Evolutionary conservation across 2,797 vertebrate genomes (phyloP).

Genomic region (Oryzias dopingdopingensis): DNA sequence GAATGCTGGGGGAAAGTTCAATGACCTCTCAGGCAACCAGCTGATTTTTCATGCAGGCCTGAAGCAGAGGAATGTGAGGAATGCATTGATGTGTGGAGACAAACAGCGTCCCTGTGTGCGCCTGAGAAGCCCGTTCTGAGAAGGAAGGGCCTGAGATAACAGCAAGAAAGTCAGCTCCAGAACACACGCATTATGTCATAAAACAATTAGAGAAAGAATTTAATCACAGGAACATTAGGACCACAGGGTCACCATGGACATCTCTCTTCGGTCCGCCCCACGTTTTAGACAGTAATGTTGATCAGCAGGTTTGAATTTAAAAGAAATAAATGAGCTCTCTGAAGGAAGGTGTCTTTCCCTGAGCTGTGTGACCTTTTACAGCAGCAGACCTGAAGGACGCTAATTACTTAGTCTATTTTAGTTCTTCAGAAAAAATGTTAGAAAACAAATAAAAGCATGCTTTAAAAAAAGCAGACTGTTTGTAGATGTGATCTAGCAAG

Average conservation of each 20-base stretch:
- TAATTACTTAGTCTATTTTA: slow-evolving; percentile 49
- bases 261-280: slow-evolving; percentile 32
- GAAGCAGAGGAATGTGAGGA: slow-evolving; percentile 87
- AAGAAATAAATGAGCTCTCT: slow-evolving; percentile 9
- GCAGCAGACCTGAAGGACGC: slow-evolving; percentile 60
- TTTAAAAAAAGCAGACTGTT: slow-evolving; percentile 25
- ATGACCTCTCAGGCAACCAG: slow-evolving; percentile 90
- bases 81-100: slow-evolving; percentile 91
- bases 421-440: slow-evolving; percentile 46
- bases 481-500: slow-evolving; percentile 15
- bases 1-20: slow-evolving; percentile 85
- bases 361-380: slow-evolving; percentile 56
- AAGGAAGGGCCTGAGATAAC: slow-evolving; percentile 51
- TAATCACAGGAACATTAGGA: slow-evolving; percentile 6
- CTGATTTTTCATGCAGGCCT: slow-evolving; percentile 87
- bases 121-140: slow-evolving; percentile 70
- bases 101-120: slow-evolving; percentile 87
- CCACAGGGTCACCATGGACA: slow-evolving; percentile 14
- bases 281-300: slow-evolving; percentile 19
- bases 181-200: slow-evolving; percentile 38
- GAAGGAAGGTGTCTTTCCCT: slow-evolving; percentile 8
- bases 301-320: slow-evolving; percentile 14
- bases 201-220: slow-evolving; percentile 23
- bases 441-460: slow-evolving; percentile 46
- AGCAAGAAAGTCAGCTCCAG: slow-evolving; percentile 15